A percentile compares a stretch with the other conserved stretches of the same genome.
Conservation (phyloP, 2,888 invertebrate species). For the Machimus atricapillus region DNA sequence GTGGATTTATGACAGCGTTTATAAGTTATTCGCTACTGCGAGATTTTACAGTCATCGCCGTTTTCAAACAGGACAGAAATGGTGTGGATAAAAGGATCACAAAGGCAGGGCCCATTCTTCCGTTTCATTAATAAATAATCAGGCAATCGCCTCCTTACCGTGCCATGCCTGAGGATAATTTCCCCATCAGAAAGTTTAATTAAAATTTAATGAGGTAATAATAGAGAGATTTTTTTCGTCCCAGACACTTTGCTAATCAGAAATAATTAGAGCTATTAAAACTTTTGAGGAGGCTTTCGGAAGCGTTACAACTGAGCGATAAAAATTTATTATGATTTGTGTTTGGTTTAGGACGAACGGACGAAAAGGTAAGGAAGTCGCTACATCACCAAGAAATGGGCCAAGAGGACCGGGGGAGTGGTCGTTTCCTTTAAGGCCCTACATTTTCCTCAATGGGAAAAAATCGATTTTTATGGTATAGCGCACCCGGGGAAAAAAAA, state of each 20-base stretch:
- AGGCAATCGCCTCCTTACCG: constrained; percentile 5
- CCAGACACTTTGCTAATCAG: constrained; percentile 13
- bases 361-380: neutral
- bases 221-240: constrained; percentile 17
- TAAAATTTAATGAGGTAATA: constrained; percentile 32
- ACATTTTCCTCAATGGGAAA: neutral
- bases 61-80: neutral
- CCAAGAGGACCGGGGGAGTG: neutral
- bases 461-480: constrained; percentile 17
- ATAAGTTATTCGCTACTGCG: neutral
- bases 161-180: neutral
- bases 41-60: neutral
- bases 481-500: neutral
- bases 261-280: constrained; percentile 22
- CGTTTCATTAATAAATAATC: constrained; percentile 18
- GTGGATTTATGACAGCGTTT: neutral
- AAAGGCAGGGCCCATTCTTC: neutral
- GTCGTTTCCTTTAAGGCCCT: neutral
- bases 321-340: constrained; percentile 32
- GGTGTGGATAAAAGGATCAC: constrained; percentile 6
- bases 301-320: constrained; percentile 8
- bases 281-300: neutral
- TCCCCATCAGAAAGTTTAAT: constrained; percentile 27
- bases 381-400: neutral
- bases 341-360: neutral